These are phyloP conservation scores for Somateria mollissima DNA, from an alignment of 2,797 vertebrate species.

Conservation along the genomic window DNA sequence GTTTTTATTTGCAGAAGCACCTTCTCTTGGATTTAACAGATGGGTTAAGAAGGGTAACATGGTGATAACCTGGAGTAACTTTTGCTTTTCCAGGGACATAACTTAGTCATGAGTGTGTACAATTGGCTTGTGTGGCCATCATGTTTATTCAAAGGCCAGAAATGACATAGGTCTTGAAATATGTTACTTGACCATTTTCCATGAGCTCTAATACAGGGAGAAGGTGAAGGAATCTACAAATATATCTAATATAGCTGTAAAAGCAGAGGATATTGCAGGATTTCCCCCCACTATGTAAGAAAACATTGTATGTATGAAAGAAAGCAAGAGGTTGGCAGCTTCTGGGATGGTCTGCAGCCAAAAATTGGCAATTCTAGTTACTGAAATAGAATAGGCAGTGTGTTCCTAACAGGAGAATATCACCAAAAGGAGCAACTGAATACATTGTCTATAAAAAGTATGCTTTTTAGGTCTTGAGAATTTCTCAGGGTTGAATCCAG, in stretches of 20 bases:
- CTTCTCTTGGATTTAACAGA: neutral
- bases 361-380: neutral
- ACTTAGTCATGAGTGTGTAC: neutral
- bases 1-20: neutral
- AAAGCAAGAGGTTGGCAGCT: neutral
- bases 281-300: neutral
- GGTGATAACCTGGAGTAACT: neutral
- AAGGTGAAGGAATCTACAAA: neutral
- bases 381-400: slow-evolving; percentile 6
- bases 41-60: neutral
- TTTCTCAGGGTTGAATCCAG: neutral
- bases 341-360: neutral
- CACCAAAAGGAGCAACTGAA: slow-evolving; percentile 19
- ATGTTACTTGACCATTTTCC: neutral
- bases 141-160: neutral
- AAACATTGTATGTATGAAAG: neutral
- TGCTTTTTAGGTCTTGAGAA: neutral
- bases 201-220: neutral
- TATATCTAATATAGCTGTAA: neutral
- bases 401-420: slow-evolving; percentile 2
- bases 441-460: slow-evolving; percentile 1
- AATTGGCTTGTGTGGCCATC: neutral
- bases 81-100: neutral
- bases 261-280: neutral
- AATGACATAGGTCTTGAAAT: neutral